Base-by-base conservation (phyloP, 2,797 vertebrate genomes). In the Picus viridis region DNA sequence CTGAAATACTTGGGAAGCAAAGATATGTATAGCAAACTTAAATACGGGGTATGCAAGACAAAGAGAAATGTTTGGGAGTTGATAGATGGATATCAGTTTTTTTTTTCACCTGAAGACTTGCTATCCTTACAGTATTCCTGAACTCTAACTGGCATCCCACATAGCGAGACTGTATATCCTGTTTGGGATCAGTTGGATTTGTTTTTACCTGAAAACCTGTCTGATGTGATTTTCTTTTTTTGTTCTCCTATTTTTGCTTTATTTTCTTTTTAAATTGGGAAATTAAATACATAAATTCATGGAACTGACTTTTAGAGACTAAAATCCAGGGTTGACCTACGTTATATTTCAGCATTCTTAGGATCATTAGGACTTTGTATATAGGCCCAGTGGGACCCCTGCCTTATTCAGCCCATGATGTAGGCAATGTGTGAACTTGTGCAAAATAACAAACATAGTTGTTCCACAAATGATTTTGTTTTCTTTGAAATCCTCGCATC, bases 201-300 rank as follows among this genome's bases (percentile, higher is more conserved):
- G 24, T 9, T 5, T 86, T 71, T 88, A 8, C 58, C 30, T 69
- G 39, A 83, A 93, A 84, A 45, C 20, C 3, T 3, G 0, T 64
- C 18, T 80, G 17, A 61, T 24, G 2, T 32, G 9, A 15, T 58
- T 56, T 22, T 15, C 2, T 26, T 54, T 27, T 27, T 24, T 27
- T 51, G 43, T 11, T 30, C 17, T n/a, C 10, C 2, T 0, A 12
- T 45, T 36, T 39, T 39, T 39, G 39, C 39, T 39, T 30, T 20
- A 51, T 4, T 1, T 0, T 47, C 5, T n/a, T 77, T 76, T 20
- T 39, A 32, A 39, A 34, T 4, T 47, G 14, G 39, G 16, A 49
- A 61, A 32, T 80, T 16, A 20, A 2, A 30, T 27, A 84, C 79
- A 72, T 8, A 41, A 24, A 54, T 30, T 73, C 62, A 17, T 2